Base-by-base conservation (phyloP, 1,140 invertebrate genomes). In the Nasonia longicornis region DNA sequence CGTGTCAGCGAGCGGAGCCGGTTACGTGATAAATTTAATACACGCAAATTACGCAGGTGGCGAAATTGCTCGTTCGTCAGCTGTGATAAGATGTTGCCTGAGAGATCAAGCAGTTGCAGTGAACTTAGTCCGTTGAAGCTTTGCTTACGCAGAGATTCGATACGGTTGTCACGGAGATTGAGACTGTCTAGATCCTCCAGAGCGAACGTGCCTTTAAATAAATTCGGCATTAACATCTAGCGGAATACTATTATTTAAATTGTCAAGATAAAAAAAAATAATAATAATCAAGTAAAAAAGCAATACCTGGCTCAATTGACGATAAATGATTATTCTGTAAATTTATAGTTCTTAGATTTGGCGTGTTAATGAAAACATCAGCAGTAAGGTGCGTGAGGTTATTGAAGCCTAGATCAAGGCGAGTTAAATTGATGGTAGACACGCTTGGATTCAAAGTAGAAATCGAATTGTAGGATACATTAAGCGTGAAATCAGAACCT, bases 51-150 rank as follows among this genome's bases (percentile, higher is more conserved):
- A 64, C 93, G 92, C 73, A 96, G 90, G 88, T 95, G 95, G n/a
- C 93, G 93, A 89, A 97, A 97, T 87, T 96, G 95, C 86, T 95
- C 94, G n/a, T 94, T 93, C 26, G 95, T 94, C 78, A 98, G 89
- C 85, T 95, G 94, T 52, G 93, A 93, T 29, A 98, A 92, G 10
- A 92, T 89, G 89, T 98, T 98, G 83, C 93, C 92, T 71, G 95
- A 95, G 1, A 98, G 88, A 87, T 98, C 96, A 16, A 98, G 86
- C 76, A 94, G 93, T 88, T 97, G 96, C 11, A 98, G 88, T 63
- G 92, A 93, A 66, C 93, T 91, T 16, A 97, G 86, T 20, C 95
- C 95, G 82, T 93, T 92, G 86, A 96, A 96, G 16, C 95, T 94
- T 88, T 95, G 93, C 86, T 94, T 93, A 86, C 94, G 92, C 71